phyloP scores from a whole-genome alignment of 2,113 vertebrate genomes.

The Erythrocercus mccallii region DNA sequence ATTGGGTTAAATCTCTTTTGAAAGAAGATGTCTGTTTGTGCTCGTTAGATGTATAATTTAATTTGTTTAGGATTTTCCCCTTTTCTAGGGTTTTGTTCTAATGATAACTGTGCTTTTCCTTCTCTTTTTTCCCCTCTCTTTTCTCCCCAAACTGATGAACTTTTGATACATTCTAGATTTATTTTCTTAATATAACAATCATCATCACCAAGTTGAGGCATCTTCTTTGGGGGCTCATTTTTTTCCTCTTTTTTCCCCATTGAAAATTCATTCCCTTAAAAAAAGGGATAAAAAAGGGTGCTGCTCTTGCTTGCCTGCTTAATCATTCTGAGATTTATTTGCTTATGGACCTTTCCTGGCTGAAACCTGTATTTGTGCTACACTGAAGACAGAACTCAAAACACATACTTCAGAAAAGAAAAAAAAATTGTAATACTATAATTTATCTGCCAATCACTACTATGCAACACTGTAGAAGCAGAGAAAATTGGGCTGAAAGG shows the following conservation, averaged over 20 bases:
- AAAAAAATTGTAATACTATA: not conserved
- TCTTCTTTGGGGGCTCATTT: not conserved
- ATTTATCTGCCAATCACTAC: not conserved
- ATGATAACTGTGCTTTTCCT: not conserved
- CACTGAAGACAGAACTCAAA: not conserved
- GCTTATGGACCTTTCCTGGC: not conserved
- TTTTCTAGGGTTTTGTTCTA: not conserved
- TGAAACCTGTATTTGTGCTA: not conserved
- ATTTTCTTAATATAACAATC: not conserved
- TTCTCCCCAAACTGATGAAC: not conserved
- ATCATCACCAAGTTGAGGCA: not conserved
- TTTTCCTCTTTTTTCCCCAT: not conserved
- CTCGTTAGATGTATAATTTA: slow-evolving; percentile 61
- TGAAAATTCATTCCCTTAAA: not conserved
- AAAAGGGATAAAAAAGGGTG: not conserved
- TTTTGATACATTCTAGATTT: not conserved
- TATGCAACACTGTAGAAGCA: not conserved
- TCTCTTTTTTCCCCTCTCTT: not conserved
- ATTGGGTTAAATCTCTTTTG: slow-evolving; percentile 53
- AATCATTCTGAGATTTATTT: not conserved
- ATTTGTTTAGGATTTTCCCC: slow-evolving; percentile 43
- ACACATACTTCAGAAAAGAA: not conserved
- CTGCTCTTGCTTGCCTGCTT: not conserved
- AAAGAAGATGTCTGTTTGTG: slow-evolving; percentile 36
- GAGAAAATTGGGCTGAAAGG: not conserved